Evolutionary conservation across 2,113 vertebrate genomes (phyloP), one percentile per base, ranked within the genome.

Genomic region (Nothobranchius furzeri): DNA sequence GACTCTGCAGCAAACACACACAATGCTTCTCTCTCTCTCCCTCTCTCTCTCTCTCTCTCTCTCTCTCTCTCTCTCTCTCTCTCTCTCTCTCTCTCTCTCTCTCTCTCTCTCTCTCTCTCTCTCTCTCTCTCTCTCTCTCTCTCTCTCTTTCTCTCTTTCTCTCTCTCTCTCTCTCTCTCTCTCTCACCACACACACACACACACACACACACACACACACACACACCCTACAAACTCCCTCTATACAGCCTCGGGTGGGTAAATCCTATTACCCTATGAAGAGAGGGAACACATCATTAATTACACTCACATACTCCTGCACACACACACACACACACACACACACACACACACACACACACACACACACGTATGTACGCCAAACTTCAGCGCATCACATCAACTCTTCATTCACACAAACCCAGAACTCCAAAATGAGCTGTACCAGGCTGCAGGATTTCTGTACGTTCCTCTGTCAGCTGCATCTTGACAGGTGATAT

Each of bases 191-290:
- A 20, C 20, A 20, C 20, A 20, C 20, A 20, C 20, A 20, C 20
- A 20, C 20, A 20, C 20, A 20, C 20, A 60, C 70, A 40, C 37
- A 40, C 6, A 40, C 62, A 77, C 68, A 81, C 42, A 62, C 57
- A 74, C 50, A 70, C 68, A 60, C 70, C 63, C 81, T 37, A 56
- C 75, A 66, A 40, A 40, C 3, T 51, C 85, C 60, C 54, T 70
- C 68, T 63, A 76, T 67, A 81, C 79, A 71, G 84, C 90, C 88
- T 64, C 82, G 77, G 86, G 89, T 78, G 86, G 89, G 88, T 90
- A 88, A 90, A 89, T 90, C 90, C 87, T 91, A 91, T 92, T 91
- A 91, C 83, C 84, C 84, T 87, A 90, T 87, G 87, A 92, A 88
- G 90, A 88, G 87, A 84, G 83, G 85, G 86, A 88, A 89, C 85